These are phyloP conservation scores for Spilosoma lubricipeda DNA, from an alignment of 2,888 invertebrate genomes.

Conservation along the genomic window DNA sequence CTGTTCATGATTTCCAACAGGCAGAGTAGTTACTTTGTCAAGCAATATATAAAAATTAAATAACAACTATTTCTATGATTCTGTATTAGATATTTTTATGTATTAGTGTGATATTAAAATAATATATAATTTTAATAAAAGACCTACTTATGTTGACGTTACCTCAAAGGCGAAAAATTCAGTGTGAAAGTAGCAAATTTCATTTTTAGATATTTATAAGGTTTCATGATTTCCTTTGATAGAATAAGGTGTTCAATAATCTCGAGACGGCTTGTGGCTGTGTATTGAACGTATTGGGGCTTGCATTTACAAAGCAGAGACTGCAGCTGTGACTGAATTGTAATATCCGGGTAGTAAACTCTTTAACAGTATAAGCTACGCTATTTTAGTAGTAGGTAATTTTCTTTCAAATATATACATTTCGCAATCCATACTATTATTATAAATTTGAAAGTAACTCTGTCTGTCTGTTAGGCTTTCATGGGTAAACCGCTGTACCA, in stretches of 20 bases:
- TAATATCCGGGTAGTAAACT: slow-evolving; percentile 9
- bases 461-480: no score
- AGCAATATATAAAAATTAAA: no score
- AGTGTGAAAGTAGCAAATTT: not conserved
- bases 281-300: slow-evolving; percentile 10
- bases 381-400: not conserved
- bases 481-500: no score
- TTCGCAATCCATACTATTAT: no score
- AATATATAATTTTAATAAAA: not conserved
- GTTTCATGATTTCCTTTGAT: slow-evolving; percentile 9
- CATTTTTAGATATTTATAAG: slow-evolving; percentile 5
- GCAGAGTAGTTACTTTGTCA: no score
- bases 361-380: not conserved
- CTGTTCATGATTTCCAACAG: no score
- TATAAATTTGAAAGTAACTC: no score
- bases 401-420: not conserved
- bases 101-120: no score
- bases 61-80: no score
- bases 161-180: not conserved
- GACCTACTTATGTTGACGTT: not conserved
- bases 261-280: slow-evolving; percentile 5
- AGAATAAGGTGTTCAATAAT: slow-evolving; percentile 18
- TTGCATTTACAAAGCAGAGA: slow-evolving; percentile 17
- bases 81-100: no score
- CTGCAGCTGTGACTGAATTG: slow-evolving; percentile 14